Evolutionary conservation across 2,797 vertebrate genomes (phyloP).

Genomic region (Pelodytes ibericus): DNA sequence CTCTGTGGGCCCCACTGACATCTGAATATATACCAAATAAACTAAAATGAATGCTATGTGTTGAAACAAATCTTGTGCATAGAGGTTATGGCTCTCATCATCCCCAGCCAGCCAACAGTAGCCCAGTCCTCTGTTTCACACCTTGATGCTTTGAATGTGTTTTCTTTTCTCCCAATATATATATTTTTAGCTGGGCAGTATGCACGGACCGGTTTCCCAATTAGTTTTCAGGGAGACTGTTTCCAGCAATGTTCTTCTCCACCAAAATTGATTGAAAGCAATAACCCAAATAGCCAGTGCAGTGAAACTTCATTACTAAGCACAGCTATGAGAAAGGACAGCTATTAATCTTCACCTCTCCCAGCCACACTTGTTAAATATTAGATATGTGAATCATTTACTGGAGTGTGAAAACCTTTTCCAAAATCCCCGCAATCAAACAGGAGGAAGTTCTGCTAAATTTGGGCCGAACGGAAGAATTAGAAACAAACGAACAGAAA

Average conservation of each 20-base stretch:
- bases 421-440: not conserved
- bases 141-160: no score
- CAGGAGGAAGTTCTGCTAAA: no score
- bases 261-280: slow-evolving; percentile 33
- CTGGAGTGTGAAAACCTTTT: slow-evolving; percentile 7
- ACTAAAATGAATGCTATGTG: no score
- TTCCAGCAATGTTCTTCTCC: slow-evolving; percentile 17
- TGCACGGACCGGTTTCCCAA: slow-evolving; percentile 5
- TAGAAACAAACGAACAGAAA: no score
- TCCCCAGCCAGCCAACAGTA: no score
- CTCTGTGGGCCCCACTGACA: no score
- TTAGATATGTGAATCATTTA: slow-evolving; percentile 30
- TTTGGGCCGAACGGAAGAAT: no score
- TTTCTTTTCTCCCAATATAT: not conserved
- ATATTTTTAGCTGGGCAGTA: slow-evolving; percentile 17
- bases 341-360: slow-evolving; percentile 40
- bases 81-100: no score
- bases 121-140: no score
- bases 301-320: slow-evolving; percentile 44
- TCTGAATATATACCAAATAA: no score
- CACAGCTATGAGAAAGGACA: slow-evolving; percentile 26
- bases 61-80: no score
- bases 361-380: slow-evolving; percentile 27
- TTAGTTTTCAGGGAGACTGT: slow-evolving; percentile 4
- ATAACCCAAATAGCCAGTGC: slow-evolving; percentile 34